Evolutionary conservation across 2,888 invertebrate genomes (phyloP).

Genomic region (Cantharis flavilabris): DNA sequence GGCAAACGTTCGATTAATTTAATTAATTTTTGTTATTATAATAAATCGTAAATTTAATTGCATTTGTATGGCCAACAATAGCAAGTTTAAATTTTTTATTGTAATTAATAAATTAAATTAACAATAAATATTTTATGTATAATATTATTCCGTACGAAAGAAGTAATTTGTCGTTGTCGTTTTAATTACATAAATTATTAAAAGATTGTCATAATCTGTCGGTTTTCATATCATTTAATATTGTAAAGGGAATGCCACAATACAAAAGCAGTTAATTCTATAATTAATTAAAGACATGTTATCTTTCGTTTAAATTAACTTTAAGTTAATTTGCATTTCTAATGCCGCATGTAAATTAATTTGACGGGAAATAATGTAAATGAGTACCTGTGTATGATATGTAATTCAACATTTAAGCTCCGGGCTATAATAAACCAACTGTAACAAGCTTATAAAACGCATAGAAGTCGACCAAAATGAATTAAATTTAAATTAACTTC

Average conservation of each 20-base stretch:
- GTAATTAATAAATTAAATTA: not conserved
- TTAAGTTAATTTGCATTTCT: slow-evolving; percentile 38
- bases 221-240: slow-evolving; percentile 12
- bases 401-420: slow-evolving; percentile 23
- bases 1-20: not conserved
- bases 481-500: slow-evolving; percentile 20
- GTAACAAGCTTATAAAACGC: slow-evolving; percentile 26
- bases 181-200: slow-evolving; percentile 15
- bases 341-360: slow-evolving; percentile 37
- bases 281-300: slow-evolving; percentile 37
- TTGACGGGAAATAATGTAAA: slow-evolving; percentile 38
- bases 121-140: not conserved
- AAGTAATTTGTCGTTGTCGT: slow-evolving; percentile 3
- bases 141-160: not conserved
- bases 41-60: not conserved
- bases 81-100: not conserved
- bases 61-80: not conserved
- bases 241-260: slow-evolving; percentile 1
- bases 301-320: slow-evolving; percentile 36
- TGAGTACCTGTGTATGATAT: slow-evolving; percentile 29
- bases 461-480: slow-evolving; percentile 17
- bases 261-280: slow-evolving; percentile 26
- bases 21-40: not conserved
- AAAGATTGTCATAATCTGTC: slow-evolving; percentile 22
- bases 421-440: slow-evolving; percentile 24